Evolutionary conservation across 2,797 vertebrate genomes (phyloP).

Genomic region (Lepus townsendii): DNA sequence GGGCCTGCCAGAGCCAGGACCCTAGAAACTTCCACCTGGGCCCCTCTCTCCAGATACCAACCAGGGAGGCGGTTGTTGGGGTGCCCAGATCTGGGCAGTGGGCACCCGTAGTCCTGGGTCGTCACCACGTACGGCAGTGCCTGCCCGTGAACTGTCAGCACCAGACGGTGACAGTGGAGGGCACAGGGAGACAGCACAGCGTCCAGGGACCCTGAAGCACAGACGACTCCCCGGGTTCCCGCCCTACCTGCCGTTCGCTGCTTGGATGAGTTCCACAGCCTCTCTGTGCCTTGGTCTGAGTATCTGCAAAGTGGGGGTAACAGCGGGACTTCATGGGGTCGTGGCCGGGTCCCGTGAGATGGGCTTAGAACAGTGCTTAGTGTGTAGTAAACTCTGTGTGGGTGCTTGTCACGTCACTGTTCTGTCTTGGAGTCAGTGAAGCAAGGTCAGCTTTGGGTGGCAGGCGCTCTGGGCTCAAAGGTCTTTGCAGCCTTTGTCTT

Average conservation of each 20-base stretch:
- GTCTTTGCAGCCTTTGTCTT: not conserved
- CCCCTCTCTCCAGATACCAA: too few relatives aligned
- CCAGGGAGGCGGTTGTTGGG: too few relatives aligned
- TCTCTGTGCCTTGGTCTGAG: not conserved
- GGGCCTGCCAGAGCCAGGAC: not conserved
- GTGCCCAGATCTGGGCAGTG: not conserved
- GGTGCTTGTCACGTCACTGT: not conserved
- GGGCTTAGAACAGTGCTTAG: not conserved
- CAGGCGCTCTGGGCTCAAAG: too few relatives aligned
- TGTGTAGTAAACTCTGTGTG: not conserved
- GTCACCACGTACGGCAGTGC: accelerated
- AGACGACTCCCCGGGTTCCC: not conserved
- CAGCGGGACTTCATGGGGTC: accelerated
- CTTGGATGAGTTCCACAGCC: not conserved
- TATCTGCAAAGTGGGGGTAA: not conserved
- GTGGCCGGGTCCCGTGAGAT: accelerated
- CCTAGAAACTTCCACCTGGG: not conserved
- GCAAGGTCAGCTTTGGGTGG: not conserved
- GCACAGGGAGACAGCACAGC: not conserved
- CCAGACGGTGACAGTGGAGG: not conserved
- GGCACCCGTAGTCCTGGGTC: accelerated
- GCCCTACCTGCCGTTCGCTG: not conserved
- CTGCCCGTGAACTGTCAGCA: not conserved
- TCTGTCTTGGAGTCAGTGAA: not conserved
- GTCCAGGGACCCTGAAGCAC: not conserved